Evolutionary conservation across 2,113 vertebrate species (phyloP).

Genomic region (Hyla sarda): DNA sequence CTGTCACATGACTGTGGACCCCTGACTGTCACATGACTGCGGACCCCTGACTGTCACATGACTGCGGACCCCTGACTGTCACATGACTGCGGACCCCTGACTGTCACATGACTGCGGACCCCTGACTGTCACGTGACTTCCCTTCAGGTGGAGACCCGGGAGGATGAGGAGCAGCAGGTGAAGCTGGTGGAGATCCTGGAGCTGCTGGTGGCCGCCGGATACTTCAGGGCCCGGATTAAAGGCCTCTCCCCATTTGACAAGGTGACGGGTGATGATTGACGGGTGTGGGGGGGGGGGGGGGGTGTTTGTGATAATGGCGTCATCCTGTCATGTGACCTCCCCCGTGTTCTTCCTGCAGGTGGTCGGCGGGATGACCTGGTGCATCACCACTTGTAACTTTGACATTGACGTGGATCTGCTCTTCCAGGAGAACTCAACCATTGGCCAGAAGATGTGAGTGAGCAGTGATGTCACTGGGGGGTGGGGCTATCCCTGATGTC

Average conservation of each 20-base stretch:
- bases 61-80: background rate
- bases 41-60: background rate
- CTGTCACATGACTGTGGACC: background rate
- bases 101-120: background rate
- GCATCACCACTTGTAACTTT: conserved; percentile 95
- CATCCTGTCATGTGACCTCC: conserved; percentile 12
- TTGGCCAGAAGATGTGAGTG: conserved; percentile 97
- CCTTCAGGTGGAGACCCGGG: conserved; percentile 91
- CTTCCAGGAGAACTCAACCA: conserved; percentile 99
- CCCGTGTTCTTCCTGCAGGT: conserved; percentile 76
- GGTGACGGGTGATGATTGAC: conserved; percentile 69
- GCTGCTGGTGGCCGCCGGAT: conserved; percentile 93
- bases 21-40: background rate
- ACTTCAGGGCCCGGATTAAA: conserved; percentile 96
- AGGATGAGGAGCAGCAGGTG: conserved; percentile 94
- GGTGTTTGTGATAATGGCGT: background rate
- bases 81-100: background rate
- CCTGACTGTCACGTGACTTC: background rate
- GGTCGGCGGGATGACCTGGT: conserved; percentile 98
- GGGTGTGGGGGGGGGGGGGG: background rate
- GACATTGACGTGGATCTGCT: conserved; percentile 95
- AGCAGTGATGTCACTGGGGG: background rate
- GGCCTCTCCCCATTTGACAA: conserved; percentile 96
- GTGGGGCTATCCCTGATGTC: too few species aligned
- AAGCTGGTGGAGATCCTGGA: conserved; percentile 94